Conservation (phyloP, 2,888 invertebrate genomes). For the Nephrotoma appendiculata region DNA sequence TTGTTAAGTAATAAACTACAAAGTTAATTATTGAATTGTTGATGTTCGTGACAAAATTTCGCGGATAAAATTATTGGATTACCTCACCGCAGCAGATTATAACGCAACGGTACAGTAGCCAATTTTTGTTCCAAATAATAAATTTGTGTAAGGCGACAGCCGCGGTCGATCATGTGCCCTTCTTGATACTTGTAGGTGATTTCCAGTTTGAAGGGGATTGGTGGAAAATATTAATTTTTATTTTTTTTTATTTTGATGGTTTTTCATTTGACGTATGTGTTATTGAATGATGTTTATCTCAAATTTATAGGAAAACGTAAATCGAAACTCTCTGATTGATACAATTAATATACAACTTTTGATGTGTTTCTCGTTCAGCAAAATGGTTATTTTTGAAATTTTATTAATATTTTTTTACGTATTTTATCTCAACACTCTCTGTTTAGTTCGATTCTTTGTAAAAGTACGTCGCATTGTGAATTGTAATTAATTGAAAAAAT, state of each 20-base stretch:
- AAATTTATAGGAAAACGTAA: background rate
- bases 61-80: background rate
- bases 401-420: background rate
- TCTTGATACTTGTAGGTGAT: background rate
- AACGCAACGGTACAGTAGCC: background rate
- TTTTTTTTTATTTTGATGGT: background rate
- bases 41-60: background rate
- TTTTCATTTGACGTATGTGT: background rate
- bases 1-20: background rate
- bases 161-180: too few relatives aligned
- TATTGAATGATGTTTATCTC: background rate
- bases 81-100: background rate
- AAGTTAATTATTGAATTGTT: too few relatives aligned
- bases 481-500: too few relatives aligned
- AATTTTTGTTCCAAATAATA: background rate
- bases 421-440: too few relatives aligned
- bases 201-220: background rate
- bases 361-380: background rate
- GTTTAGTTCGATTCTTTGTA: too few relatives aligned
- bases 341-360: background rate
- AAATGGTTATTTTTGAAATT: background rate
- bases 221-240: background rate
- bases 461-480: too few relatives aligned
- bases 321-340: background rate
- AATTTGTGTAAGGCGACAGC: background rate